Evolutionary conservation across 2,113 vertebrate species (phyloP), one percentile per base, ranked within the genome.

Genomic region (Oreochromis spilurus): DNA sequence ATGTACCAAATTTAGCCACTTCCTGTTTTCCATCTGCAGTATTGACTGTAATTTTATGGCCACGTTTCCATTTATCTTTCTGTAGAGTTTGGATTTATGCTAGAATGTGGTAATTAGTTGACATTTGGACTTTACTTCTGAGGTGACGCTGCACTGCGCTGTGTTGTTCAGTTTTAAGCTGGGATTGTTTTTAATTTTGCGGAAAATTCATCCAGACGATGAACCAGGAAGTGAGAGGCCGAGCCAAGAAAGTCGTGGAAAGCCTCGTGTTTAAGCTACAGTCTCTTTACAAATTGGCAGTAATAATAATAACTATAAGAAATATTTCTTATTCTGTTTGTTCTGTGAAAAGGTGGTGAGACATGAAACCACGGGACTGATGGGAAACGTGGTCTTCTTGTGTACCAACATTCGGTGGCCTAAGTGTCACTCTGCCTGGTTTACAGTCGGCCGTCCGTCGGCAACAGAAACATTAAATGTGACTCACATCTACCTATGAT

Each of bases 401-500:
- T 70, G n/a, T 24, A 70, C 16, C 24, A 75, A 75, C 70, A 29
- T 50, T 75, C 7, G 14, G 5, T 24, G 24, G 40, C 40, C 26
- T 38, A 3, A 4, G 24, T 9, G 79, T 36, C 4, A 5, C 31
- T 17, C 5, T 48, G 26, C 26, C 11, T 38, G 72, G 26, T 57
- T 82, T n/a, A 40, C 29, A 54, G 38, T 52, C 2, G 9, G 4
- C 9, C 2, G 14, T 29, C 43, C 14, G 2, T 12, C 9, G 13
- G 16, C 24, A 75, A 53, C 48, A 26, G 48, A 84, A 84, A 91
- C 84, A 81, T 82, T 81, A 86, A 79, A 88, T 24, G 82, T 70
- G 90, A 89, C 72, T 87, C 81, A 34, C 29, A 81, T 53, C 19
- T 85, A 40, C 75, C 24, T 40, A 57, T 88, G 81, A 86, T 89